These are phyloP conservation scores for Halcyon badia DNA, from an alignment of 2,797 vertebrate species.

Conservation along the genomic window DNA sequence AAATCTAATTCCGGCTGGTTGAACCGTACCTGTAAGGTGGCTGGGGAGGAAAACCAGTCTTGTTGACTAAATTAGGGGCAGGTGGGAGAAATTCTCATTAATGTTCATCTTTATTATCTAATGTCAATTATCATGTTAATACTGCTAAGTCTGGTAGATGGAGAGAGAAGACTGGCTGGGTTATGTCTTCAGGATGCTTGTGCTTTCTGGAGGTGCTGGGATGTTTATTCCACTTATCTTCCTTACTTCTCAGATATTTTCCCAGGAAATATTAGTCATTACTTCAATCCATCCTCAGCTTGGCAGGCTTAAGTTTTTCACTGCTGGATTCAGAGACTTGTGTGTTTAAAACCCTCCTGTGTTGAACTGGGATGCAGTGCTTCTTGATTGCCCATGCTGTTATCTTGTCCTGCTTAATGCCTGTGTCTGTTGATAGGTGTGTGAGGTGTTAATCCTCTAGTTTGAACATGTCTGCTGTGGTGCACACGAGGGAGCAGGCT, in stretches of 20 bases:
- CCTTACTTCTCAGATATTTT: constrained; percentile 51
- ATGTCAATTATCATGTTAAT: constrained; percentile 12
- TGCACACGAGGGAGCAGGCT: constrained; percentile 12
- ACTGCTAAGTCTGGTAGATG: neutral
- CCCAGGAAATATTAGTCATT: constrained; percentile 66
- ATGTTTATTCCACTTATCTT: constrained; percentile 68
- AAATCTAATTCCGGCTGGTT: neutral
- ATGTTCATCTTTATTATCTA: constrained; percentile 22
- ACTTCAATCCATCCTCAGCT: constrained; percentile 66
- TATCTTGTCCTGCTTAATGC: constrained; percentile 72
- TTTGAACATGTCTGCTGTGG: constrained; percentile 47
- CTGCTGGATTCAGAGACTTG: constrained; percentile 65
- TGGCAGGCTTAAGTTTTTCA: constrained; percentile 68
- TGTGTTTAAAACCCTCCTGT: constrained; percentile 68
- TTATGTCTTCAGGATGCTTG: neutral
- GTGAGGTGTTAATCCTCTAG: constrained; percentile 74
- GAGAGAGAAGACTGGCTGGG: neutral
- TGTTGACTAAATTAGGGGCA: neutral
- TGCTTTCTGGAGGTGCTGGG: constrained; percentile 46
- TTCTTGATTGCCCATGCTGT: constrained; percentile 73
- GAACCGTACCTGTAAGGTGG: neutral
- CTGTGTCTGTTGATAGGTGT: constrained; percentile 74
- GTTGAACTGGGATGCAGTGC: constrained; percentile 61
- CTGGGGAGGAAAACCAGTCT: neutral
- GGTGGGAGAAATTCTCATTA: constrained; percentile 8